phyloP scores from a whole-genome alignment of 30 jellyfish, hydroid and myxozoan genomes.

The Aurelia sp. region DNA sequence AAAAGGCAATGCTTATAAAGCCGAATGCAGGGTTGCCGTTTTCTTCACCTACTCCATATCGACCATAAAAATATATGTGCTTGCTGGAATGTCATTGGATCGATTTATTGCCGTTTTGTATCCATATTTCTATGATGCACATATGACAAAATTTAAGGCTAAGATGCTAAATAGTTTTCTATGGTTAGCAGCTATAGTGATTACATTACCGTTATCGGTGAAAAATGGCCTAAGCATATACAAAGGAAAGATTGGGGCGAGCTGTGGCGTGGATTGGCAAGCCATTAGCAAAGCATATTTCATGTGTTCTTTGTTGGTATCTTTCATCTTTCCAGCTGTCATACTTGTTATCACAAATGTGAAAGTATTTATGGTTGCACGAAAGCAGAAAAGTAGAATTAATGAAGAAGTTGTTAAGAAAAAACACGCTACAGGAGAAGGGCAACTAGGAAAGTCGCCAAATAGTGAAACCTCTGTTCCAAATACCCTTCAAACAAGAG shows the following conservation, averaged over 20 bases:
- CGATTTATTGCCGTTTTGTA: slow-evolving; percentile 25
- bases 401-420: background rate
- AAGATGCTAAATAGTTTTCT: background rate
- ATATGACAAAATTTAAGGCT: slow-evolving; percentile 7
- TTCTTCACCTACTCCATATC: slow-evolving; percentile 23
- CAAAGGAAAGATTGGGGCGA: slow-evolving; percentile 27
- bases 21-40: slow-evolving; percentile 11
- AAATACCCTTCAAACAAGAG: background rate
- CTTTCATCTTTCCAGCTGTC: slow-evolving; percentile 11
- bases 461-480: background rate
- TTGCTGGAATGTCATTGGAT: slow-evolving; percentile 47
- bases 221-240: slow-evolving; percentile 9
- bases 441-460: too few relatives aligned
- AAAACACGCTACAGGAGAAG: too few relatives aligned
- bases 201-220: slow-evolving; percentile 26
- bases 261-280: slow-evolving; percentile 50
- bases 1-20: background rate
- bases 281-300: background rate
- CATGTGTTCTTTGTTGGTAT: background rate
- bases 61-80: slow-evolving; percentile 20
- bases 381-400: slow-evolving; percentile 5
- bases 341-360: slow-evolving; percentile 19
- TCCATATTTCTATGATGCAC: slow-evolving; percentile 28
- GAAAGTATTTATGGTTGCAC: slow-evolving; percentile 28
- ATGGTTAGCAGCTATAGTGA: slow-evolving; percentile 16